Evolutionary conservation across 2,888 invertebrate genomes (phyloP).

Genomic region (Xylocampa areola): DNA sequence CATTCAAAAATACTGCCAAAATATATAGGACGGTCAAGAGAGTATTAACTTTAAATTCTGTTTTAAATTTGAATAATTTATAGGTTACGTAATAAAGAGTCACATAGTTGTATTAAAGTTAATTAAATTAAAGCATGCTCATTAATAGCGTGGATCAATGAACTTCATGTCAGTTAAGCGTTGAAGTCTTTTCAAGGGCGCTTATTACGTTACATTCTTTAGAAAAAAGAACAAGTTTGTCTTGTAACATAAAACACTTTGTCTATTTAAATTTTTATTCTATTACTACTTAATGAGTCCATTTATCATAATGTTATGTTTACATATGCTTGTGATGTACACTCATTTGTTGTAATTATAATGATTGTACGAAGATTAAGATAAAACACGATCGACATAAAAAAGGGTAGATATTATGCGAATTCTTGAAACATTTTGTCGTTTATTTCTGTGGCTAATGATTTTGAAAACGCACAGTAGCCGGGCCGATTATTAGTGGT

Average conservation of each 20-base stretch:
- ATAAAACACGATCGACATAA: constrained; percentile 51
- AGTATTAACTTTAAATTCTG: constrained; percentile 11
- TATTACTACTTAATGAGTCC: constrained; percentile 30
- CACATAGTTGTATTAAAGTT: constrained; percentile 57
- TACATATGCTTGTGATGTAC: constrained; percentile 16
- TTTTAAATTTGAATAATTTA: constrained; percentile 42
- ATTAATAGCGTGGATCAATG: constrained; percentile 75
- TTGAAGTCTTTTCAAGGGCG: constrained; percentile 89
- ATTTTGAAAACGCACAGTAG: constrained; percentile 74
- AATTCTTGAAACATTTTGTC: constrained; percentile 56
- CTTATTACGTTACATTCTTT: constrained; percentile 73
- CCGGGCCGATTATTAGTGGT: constrained; percentile 69
- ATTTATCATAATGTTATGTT: constrained; percentile 32
- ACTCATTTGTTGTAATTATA: constrained; percentile 31
- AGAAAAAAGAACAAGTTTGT: constrained; percentile 68
- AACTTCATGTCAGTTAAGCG: constrained; percentile 80
- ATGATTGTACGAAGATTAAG: constrained; percentile 45
- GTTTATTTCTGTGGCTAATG: constrained; percentile 60
- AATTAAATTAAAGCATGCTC: constrained; percentile 68
- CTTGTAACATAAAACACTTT: constrained; percentile 48
- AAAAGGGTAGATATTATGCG: constrained; percentile 34
- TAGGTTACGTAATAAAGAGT: constrained; percentile 47
- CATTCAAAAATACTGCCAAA: constrained; percentile 23
- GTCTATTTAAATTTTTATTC: constrained; percentile 37
- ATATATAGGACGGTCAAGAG: constrained; percentile 3